Conservation (phyloP, 2,113 vertebrate species). For the Budorcas taxicolor region DNA sequence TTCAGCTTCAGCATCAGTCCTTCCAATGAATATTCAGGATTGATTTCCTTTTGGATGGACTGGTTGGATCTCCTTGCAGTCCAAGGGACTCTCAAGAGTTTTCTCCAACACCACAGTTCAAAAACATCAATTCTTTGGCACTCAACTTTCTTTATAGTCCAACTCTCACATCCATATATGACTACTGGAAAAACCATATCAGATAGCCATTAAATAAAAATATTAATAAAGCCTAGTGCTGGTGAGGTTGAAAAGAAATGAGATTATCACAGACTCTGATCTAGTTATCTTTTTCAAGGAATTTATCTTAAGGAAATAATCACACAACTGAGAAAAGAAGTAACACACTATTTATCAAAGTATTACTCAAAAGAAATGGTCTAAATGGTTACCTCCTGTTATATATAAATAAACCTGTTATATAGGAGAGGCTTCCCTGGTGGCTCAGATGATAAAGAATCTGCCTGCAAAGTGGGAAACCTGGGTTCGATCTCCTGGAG, state of each 20-base stretch:
- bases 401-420: background rate
- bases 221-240: background rate
- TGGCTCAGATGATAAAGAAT: background rate
- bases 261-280: background rate
- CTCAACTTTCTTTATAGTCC: background rate
- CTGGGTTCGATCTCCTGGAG: background rate
- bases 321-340: background rate
- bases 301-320: slow-evolving; percentile 16
- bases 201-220: background rate
- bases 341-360: background rate
- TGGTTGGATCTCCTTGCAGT: background rate
- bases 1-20: background rate
- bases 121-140: background rate
- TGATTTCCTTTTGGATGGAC: background rate
- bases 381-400: background rate
- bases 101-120: background rate
- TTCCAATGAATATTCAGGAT: background rate
- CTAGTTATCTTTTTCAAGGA: background rate
- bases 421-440: background rate
- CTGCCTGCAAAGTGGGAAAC: background rate
- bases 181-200: background rate
- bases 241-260: background rate
- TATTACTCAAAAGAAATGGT: background rate
- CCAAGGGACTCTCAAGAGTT: background rate
- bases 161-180: background rate